phyloP scores from a whole-genome alignment of 2,113 vertebrate genomes.

The Arizona elegans region DNA sequence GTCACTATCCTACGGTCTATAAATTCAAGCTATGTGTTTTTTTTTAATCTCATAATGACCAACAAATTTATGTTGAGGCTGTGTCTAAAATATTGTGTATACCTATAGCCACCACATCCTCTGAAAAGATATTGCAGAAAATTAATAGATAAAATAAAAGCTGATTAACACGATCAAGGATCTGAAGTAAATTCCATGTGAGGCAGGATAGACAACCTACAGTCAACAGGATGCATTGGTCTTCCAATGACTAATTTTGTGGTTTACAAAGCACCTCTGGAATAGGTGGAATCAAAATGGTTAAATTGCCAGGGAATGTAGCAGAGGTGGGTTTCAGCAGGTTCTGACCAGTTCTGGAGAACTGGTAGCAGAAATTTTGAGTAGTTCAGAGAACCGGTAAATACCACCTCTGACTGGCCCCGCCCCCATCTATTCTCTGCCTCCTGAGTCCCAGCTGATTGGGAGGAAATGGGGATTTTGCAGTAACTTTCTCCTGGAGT shows the following conservation, averaged over 20 bases:
- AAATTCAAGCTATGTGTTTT: not conserved
- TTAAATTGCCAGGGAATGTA: not conserved
- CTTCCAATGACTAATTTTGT: not conserved
- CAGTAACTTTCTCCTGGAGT: too few species aligned
- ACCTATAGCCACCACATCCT: not conserved
- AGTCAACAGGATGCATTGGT: not conserved
- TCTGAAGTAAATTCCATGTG: not conserved
- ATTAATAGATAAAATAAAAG: not conserved
- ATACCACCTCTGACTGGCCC: too few species aligned
- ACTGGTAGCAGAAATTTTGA: too few species aligned
- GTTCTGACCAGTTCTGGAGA: too few species aligned
- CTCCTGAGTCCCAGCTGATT: too few species aligned
- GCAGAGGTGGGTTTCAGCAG: too few species aligned
- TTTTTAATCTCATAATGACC: not conserved
- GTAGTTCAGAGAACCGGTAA: too few species aligned
- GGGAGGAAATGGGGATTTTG: too few species aligned
- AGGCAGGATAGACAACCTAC: not conserved
- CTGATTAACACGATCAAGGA: not conserved
- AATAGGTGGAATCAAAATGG: too few species aligned
- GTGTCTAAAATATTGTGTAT: not conserved
- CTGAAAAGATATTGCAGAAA: not conserved
- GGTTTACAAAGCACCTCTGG: not conserved
- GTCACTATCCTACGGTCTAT: too few species aligned
- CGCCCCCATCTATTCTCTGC: too few species aligned
- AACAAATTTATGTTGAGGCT: not conserved